Evolutionary conservation across 2,888 invertebrate species (phyloP), one percentile per base, ranked within the genome.

Genomic region (Pyrrhosoma nymphula): DNA sequence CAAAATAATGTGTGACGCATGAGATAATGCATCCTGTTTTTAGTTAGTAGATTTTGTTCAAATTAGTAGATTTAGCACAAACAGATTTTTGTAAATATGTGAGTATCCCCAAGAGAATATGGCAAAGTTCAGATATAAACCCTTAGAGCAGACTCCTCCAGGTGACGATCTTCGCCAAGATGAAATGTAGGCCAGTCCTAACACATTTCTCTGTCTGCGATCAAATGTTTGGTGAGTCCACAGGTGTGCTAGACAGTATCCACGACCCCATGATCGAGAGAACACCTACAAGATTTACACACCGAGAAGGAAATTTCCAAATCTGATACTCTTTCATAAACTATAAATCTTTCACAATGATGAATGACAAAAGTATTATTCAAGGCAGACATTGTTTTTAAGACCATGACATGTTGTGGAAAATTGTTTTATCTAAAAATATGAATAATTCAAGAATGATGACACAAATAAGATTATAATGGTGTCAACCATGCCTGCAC

Each of bases 111-210:
- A 82, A 18, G 35, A 82, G 35, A 82, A 82, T 26, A 82, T 35
- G 82, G 35, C 35, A 82, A 82, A 96, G 96, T 96, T 96, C 96
- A 96, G 96, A 96, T 96, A 97, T 96, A 96, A 97, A 97, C 97
- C 97, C 96, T 96, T 96, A 95, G 97, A 97, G 96, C 97, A 97
- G 96, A 97, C 97, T 96, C 97, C 97, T 96, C 97, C 97, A 96
- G 97, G 97, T 88, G 97, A 97, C 95, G 96, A 96, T 88, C 96
- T 96, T 95, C 97, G 96, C 95, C 97, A 96, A 26, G 97, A 97
- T 95, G 97, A 97, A 96, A 97, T 97, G 96, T 97, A 97, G 88
- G 97, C 97, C 96, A 97, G 96, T 95, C 97, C 97, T 96, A 97
- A 97, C 75, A 97, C 97, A 96, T 97, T 97, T 95, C 97, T 97